Conservation (phyloP, 1,140 invertebrate genomes). For the Wiebesia pumilae region DNA sequence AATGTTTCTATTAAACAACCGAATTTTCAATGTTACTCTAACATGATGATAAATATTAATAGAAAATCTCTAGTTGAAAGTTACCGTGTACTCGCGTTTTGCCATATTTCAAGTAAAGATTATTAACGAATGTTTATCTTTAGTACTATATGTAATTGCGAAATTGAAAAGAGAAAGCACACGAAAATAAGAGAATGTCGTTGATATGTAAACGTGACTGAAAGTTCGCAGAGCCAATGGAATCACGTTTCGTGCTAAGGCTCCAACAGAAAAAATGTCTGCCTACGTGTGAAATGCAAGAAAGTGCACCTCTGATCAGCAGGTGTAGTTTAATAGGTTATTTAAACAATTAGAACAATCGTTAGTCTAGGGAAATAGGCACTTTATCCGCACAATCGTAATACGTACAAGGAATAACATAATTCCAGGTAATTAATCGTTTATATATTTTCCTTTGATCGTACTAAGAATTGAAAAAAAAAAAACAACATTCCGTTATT, state of each 20-base stretch:
- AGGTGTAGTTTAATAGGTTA: slow-evolving; percentile 22
- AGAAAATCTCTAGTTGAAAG: too few relatives aligned
- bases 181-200: not conserved
- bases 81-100: too few relatives aligned
- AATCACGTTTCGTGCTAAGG: not conserved
- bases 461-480: not conserved
- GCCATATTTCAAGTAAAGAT: not conserved
- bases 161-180: too few relatives aligned
- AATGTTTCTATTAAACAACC: too few relatives aligned
- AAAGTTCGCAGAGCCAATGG: slow-evolving; percentile 3
- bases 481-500: not conserved
- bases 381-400: not conserved
- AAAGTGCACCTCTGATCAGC: not conserved
- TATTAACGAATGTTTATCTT: not conserved
- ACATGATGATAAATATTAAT: too few relatives aligned
- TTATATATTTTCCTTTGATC: not conserved
- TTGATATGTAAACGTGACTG: slow-evolving; percentile 21
- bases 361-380: not conserved
- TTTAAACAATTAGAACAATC: not conserved
- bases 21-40: too few relatives aligned
- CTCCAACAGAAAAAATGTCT: slow-evolving; percentile 1
- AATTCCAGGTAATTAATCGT: not conserved
- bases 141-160: not conserved
- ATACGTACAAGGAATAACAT: too few relatives aligned
- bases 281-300: slow-evolving; percentile 31